A percentile compares a stretch with the other conserved stretches of the same genome.
Evolutionary conservation across 2,888 invertebrate species (phyloP).

Genomic region (Drosophila putrida): DNA sequence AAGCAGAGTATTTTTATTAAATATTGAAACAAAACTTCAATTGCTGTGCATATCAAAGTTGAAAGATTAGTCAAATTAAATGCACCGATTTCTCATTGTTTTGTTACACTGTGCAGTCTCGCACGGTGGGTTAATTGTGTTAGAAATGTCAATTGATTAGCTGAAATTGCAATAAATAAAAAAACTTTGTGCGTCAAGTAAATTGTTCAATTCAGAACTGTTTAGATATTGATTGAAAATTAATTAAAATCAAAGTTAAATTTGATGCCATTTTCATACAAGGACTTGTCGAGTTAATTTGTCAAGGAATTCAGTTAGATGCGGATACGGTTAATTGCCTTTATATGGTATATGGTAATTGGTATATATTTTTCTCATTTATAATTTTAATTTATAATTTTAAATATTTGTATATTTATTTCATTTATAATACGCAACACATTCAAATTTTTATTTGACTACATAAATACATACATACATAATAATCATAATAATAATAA

Average conservation of each 20-base stretch:
- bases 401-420: conserved; percentile 46
- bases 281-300: conserved; percentile 5
- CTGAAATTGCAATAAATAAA: conserved; percentile 22
- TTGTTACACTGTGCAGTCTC: conserved; percentile 62
- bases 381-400: conserved; percentile 29
- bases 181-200: conserved; percentile 42
- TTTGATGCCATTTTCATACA: conserved; percentile 13
- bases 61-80: conserved; percentile 61
- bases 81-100: conserved; percentile 68
- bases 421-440: conserved; percentile 73
- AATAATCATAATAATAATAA: conserved; percentile 52
- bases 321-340: conserved; percentile 22
- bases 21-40: conserved; percentile 18
- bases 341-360: conserved; percentile 36
- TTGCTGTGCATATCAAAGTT: conserved; percentile 58
- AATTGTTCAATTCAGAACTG: background rate
- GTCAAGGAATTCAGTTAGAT: conserved; percentile 18
- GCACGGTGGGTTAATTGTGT: conserved; percentile 72
- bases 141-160: conserved; percentile 35
- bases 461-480: conserved; percentile 78
- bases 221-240: conserved; percentile 4
- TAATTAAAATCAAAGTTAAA: conserved; percentile 2
- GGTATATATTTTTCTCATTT: conserved; percentile 8
- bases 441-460: conserved; percentile 73
- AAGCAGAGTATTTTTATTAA: conserved; percentile 6